These are phyloP conservation scores for Drosophila barbarae DNA, from an alignment of 2,888 invertebrate species.

Conservation along the genomic window DNA sequence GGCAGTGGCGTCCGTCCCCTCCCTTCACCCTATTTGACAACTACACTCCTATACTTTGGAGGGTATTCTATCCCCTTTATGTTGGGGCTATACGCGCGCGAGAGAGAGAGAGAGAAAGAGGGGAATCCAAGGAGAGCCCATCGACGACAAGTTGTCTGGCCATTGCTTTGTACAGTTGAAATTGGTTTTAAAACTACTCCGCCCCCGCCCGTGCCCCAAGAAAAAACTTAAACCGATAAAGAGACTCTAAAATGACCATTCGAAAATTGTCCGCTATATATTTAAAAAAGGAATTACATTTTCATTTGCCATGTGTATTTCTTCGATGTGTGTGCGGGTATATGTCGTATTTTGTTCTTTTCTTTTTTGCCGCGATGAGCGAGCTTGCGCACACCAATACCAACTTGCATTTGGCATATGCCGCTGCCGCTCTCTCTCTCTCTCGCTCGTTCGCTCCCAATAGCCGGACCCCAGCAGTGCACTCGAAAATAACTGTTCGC, in stretches of 20 bases:
- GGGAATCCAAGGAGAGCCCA: constrained; percentile 10
- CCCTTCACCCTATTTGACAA: constrained; percentile 3
- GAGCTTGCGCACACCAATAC: constrained; percentile 66
- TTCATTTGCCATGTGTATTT: constrained; percentile 43
- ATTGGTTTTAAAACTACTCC: constrained; percentile 11
- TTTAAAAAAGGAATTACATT: constrained; percentile 54
- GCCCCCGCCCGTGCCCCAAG: background rate
- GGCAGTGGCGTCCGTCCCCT: constrained; percentile 43
- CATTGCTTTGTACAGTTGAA: constrained; percentile 25
- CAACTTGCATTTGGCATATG: constrained; percentile 41
- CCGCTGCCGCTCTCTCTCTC: constrained; percentile 37
- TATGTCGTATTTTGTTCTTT: constrained; percentile 54
- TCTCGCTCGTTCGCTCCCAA: constrained; percentile 23
- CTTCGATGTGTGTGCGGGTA: constrained; percentile 20
- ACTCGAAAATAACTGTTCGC: constrained; percentile 61
- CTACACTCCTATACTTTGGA: constrained; percentile 5
- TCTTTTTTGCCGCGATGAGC: constrained; percentile 50
- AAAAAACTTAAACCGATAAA: background rate
- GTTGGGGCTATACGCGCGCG: constrained; percentile 6
- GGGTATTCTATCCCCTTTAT: constrained; percentile 10
- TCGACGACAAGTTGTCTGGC: constrained; percentile 28
- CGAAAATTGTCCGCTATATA: constrained; percentile 54
- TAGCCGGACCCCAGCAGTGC: constrained; percentile 43
- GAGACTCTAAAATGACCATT: constrained; percentile 41
- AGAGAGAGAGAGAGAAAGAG: background rate